phyloP scores from a whole-genome alignment of 1,140 invertebrate species.

The Apolygus lucorum region DNA sequence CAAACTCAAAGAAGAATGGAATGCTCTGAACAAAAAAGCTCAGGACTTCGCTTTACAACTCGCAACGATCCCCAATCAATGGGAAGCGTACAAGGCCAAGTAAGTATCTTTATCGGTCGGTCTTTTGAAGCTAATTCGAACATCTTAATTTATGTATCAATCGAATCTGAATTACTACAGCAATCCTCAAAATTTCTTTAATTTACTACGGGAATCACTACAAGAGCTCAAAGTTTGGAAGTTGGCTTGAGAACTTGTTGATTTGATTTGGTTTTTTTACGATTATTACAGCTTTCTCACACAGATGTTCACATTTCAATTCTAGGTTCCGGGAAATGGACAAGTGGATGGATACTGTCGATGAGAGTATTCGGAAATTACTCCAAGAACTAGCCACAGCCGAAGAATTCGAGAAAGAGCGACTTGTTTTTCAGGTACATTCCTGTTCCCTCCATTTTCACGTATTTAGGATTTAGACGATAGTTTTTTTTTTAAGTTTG shows the following conservation, averaged over 20 bases:
- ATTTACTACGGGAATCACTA: too few relatives aligned
- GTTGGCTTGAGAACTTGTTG: too few relatives aligned
- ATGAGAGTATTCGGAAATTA: conserved; percentile 69
- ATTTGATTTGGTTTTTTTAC: too few relatives aligned
- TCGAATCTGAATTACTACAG: too few relatives aligned
- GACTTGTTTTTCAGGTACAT: conserved; percentile 78
- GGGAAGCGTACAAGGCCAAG: conserved; percentile 74
- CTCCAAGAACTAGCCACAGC: conserved; percentile 71
- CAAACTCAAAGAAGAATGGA: conserved; percentile 64
- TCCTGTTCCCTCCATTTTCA: background rate
- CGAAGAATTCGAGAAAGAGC: conserved; percentile 82
- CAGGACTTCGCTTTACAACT: conserved; percentile 65
- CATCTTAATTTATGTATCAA: background rate
- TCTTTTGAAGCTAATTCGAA: background rate
- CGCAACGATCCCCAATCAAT: conserved; percentile 79
- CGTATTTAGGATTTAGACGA: too few relatives aligned
- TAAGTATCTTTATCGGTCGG: conserved; percentile 38
- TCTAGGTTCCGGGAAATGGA: conserved; percentile 68
- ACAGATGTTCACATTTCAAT: too few relatives aligned
- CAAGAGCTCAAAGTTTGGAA: conserved; percentile 4
- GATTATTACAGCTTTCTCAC: too few relatives aligned
- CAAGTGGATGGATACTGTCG: conserved; percentile 84
- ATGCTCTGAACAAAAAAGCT: conserved; percentile 56
- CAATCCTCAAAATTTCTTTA: too few relatives aligned
- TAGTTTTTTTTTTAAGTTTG: too few relatives aligned